Base-by-base conservation (phyloP, 2,888 invertebrate species). In the Digitonthophagus gazella region DNA sequence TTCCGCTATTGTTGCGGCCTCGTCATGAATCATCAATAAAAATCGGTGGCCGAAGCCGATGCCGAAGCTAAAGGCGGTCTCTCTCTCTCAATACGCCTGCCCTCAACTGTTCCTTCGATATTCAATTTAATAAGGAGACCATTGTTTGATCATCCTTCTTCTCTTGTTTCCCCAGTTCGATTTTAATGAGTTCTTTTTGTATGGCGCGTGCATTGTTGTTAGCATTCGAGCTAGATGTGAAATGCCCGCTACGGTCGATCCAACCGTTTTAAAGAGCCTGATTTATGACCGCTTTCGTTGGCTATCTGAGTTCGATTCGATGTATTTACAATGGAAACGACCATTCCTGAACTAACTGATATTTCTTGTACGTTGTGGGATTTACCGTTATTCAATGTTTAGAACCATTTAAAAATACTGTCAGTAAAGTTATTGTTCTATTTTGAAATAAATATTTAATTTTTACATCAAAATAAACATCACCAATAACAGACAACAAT, bases 1-100 rank as follows among this genome's bases (percentile, higher is more conserved):
- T 72, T 68, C 69, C 71, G 71, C 74, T 73, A 76, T 76, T 76
- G 76, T 75, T 75, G 74, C 74, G 71, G 71, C 72, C 72, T 67
- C 73, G 72, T 71, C 75, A 72, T 76, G 76, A 76, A 75, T 76
- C 76, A 76, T 76, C 74, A 71, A 68, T 67, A 71, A 70, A 68
- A 61, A 61, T 61, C 61, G 18, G 19, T 16, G 19, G 61, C 18
- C 61, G 61, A 18, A n/a, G 61, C 61, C 58, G 28, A 11, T 8
- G n/a, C n/a, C n/a, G 28, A 11, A 44, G 11, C 28, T 8, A 11
- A 44, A 44, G 6, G 6, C 28, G 11, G 3, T 3, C 28, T 44
- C 28, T 44, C 28, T 44, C 28, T 44, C 28, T 44, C 6, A 8
- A 44, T 44, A 61, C 19, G n/a, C 18, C 18, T 61, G 18, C 20